phyloP scores from a whole-genome alignment of 2,797 vertebrate species.

The Leuciscus waleckii region DNA sequence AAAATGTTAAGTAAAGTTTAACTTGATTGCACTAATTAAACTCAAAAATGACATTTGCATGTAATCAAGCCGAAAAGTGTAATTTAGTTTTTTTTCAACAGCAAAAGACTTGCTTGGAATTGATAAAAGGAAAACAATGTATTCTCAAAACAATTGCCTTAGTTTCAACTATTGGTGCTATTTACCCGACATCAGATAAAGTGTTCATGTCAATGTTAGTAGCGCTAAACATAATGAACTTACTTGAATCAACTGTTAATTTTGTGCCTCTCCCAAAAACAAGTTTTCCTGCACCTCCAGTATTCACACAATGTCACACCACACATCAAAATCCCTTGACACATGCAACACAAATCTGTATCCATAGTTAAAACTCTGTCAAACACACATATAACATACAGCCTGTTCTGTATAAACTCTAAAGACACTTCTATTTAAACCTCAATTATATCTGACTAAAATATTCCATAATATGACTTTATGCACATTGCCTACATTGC shows the following conservation, averaged over 20 bases:
- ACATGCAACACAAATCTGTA: not conserved
- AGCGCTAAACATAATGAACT: constrained; percentile 25
- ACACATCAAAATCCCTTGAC: constrained; percentile 26
- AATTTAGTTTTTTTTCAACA: not conserved
- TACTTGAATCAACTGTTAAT: constrained; percentile 55
- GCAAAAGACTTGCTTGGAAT: not conserved
- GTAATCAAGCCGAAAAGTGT: not conserved
- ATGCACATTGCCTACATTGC: not conserved
- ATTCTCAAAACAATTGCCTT: not conserved
- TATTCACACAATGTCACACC: constrained; percentile 42
- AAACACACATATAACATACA: not conserved
- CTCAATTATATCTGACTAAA: not conserved
- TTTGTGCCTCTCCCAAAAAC: constrained; percentile 55
- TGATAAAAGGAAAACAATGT: not conserved
- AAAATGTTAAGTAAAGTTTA: no score
- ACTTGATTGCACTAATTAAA: not conserved
- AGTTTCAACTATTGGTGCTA: not conserved
- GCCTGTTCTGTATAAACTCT: not conserved
- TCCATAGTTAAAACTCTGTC: no score
- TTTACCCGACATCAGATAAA: not conserved
- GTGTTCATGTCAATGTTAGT: not conserved
- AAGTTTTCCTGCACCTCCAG: constrained; percentile 29
- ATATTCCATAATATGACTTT: not conserved
- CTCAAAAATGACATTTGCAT: not conserved
- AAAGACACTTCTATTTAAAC: not conserved